Evolutionary conservation across 1,140 invertebrate species (phyloP), one percentile per base, ranked within the genome.

Genomic region (Armadillidium nasatum): DNA sequence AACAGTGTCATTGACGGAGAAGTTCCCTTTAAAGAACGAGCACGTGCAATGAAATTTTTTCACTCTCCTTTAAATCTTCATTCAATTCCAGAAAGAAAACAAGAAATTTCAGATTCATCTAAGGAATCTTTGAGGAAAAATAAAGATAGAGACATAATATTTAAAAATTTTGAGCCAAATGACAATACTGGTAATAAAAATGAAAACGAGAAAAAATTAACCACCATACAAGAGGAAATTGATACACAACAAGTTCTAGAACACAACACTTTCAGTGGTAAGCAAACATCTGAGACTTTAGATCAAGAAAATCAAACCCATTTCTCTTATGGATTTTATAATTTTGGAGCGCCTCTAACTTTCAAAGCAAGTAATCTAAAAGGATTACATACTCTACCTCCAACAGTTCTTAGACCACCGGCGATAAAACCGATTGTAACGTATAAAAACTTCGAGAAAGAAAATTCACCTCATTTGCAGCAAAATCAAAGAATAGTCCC

Each of bases 1-100:
- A 80, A 80, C 75, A 80, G 79, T 43, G 67, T 80, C 10, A 74
- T 80, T 21, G 79, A 80, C 78, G 79, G 77, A 10, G 76, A 80
- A 71, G 72, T 80, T 68, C 77, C 77, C 13, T 70, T 75, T 11
- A 71, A 76, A 54, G 79, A 80, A n/a, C 54, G 77, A 19, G 79
- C 79, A 0, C 77, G 79, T 10, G 77, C 79, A 43, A 74, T 80
- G 15, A 60, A 60, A 60, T 60, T 60, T 60, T 60, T 60, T 60
- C 50, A 13, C 1, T 60, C 50, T 7, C 50, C 50, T 15, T 15
- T 60, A 7, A 19, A 60, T 60, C 19, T 60, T 15, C 11, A 60
- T 19, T 19, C 50, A 7, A 19, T 60, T 7, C 50, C 11, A 15
- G 50, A 60, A 60, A 19, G 11, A 15, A 60, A 60, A 13, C 50